Conservation (phyloP, 1,140 invertebrate species). For the Philopotamus ludificatus region DNA sequence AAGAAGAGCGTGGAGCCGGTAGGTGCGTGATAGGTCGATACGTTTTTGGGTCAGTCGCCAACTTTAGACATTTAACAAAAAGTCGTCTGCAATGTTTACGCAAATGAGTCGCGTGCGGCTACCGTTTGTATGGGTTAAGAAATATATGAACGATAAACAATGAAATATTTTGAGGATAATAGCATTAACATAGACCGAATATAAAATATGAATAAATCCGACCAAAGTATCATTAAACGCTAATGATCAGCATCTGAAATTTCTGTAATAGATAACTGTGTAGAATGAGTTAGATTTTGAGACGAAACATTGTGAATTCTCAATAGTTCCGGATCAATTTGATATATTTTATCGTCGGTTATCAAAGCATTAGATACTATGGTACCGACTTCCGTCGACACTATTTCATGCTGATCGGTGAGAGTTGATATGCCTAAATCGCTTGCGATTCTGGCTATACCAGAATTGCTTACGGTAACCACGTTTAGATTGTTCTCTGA, state of each 20-base stretch:
- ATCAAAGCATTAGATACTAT: slow-evolving; percentile 42
- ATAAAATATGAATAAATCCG: no score
- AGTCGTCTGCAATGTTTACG: no score
- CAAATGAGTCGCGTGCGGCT: no score
- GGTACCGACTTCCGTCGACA: slow-evolving; percentile 7
- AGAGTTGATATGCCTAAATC: slow-evolving; percentile 43
- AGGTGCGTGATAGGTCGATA: no score
- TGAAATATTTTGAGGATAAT: no score
- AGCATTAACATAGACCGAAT: no score
- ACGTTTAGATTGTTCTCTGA: slow-evolving; percentile 33
- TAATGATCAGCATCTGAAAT: slow-evolving; percentile 38
- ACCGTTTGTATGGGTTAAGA: no score
- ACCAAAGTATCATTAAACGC: not conserved
- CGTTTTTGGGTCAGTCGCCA: no score
- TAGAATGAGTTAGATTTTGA: slow-evolving; percentile 37
- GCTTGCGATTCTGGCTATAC: slow-evolving; percentile 35
- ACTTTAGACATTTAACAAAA: no score
- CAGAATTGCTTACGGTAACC: slow-evolving; percentile 43
- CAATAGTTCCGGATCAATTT: slow-evolving; percentile 49
- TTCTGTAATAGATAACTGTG: slow-evolving; percentile 49
- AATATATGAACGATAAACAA: no score
- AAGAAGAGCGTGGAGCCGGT: no score
- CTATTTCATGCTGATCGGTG: slow-evolving; percentile 25
- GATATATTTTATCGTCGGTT: slow-evolving; percentile 47
- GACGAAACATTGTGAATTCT: slow-evolving; percentile 44